A percentile compares a stretch with the other conserved stretches of the same genome.
Conservation (phyloP, 2,888 invertebrate species). For the Macrosoma leucophasiata region DNA sequence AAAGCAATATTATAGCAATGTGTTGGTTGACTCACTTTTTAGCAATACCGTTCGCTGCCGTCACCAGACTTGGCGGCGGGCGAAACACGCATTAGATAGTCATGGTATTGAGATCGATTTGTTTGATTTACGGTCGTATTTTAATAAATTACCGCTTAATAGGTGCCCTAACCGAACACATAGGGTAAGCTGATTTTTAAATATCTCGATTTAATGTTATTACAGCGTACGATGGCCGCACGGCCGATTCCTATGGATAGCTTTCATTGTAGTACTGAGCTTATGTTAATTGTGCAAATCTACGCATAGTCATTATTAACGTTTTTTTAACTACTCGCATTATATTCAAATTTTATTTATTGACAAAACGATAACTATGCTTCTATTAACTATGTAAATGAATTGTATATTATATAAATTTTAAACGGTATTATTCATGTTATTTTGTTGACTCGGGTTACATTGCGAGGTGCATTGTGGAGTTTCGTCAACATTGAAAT, state of each 20-base stretch:
- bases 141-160: conserved; percentile 48
- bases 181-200: conserved; percentile 47
- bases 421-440: conserved; percentile 58
- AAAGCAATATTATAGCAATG: conserved; percentile 7
- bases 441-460: conserved; percentile 63
- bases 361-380: conserved; percentile 55
- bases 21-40: conserved; percentile 8
- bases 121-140: conserved; percentile 32
- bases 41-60: conserved; percentile 15
- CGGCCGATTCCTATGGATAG: conserved; percentile 43
- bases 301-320: conserved; percentile 40
- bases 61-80: too few species aligned
- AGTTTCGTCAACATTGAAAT: conserved; percentile 51
- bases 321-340: conserved; percentile 48
- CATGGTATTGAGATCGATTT: too few species aligned
- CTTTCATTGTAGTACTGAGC: conserved; percentile 56
- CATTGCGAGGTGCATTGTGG: conserved; percentile 62
- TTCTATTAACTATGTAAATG: conserved; percentile 61
- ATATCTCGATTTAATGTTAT: conserved; percentile 51
- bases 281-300: conserved; percentile 57
- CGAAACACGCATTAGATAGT: conserved; percentile 28
- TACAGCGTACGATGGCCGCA: too few species aligned
- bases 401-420: conserved; percentile 64
- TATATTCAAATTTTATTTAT: conserved; percentile 50
- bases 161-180: conserved; percentile 46